Conservation (phyloP, 2,113 vertebrate genomes). For the Scortum barcoo region DNA sequence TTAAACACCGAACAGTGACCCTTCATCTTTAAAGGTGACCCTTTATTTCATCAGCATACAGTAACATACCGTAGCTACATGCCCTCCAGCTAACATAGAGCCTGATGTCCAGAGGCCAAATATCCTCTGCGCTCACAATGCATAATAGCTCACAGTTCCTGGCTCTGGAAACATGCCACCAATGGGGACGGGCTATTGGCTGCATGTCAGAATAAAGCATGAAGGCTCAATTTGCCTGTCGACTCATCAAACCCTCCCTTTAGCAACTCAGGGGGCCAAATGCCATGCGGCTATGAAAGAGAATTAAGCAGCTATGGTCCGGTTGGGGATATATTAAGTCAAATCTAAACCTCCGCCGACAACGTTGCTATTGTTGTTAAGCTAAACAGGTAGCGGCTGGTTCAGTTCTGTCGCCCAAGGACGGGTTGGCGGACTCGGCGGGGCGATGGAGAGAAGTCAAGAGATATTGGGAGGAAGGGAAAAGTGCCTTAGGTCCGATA, state of each 20-base stretch:
- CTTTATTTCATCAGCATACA: constrained; percentile 40
- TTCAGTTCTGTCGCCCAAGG: constrained; percentile 90
- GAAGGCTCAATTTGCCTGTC: constrained; percentile 81
- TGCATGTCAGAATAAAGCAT: constrained; percentile 78
- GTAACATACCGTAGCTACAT: constrained; percentile 52
- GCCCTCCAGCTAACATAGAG: constrained; percentile 70
- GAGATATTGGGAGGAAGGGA: constrained; percentile 62
- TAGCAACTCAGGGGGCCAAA: constrained; percentile 56
- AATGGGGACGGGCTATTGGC: constrained; percentile 63
- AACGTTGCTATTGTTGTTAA: constrained; percentile 84
- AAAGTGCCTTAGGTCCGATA: constrained; percentile 81
- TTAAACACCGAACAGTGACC: constrained; percentile 41
- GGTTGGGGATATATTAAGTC: constrained; percentile 96
- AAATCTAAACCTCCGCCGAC: constrained; percentile 87
- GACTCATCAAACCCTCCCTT: constrained; percentile 67
- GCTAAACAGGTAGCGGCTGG: constrained; percentile 89
- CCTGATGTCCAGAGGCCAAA: constrained; percentile 70
- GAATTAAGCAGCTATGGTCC: constrained; percentile 90
- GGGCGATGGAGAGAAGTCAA: constrained; percentile 57
- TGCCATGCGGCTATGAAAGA: constrained; percentile 77
- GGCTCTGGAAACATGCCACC: constrained; percentile 62
- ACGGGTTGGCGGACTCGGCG: constrained; percentile 85
- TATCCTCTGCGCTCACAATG: constrained; percentile 68
- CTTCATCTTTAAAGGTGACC: constrained; percentile 46
- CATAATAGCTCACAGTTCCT: constrained; percentile 70